Percentiles rank a stretch among this genome's conserved stretches.
Evolutionary conservation across 2,888 invertebrate genomes (phyloP).

Genomic region (Thumatha senex): DNA sequence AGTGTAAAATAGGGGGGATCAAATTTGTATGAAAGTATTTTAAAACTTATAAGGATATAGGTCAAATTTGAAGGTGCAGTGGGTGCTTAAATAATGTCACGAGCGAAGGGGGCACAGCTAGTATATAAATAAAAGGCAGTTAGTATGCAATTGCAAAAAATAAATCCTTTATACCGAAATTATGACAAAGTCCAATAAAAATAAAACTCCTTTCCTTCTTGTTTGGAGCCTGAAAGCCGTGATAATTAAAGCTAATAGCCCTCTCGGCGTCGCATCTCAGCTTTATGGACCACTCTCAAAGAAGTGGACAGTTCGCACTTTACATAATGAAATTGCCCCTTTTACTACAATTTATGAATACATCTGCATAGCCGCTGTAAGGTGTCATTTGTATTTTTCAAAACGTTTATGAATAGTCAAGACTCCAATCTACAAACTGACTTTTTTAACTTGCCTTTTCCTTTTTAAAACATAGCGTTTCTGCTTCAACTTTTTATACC

Average conservation of each 20-base stretch:
- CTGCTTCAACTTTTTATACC: too few species aligned
- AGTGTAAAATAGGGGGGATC: too few species aligned
- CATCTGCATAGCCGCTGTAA: neutral
- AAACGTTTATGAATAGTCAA: conserved; percentile 3
- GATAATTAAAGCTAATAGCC: conserved; percentile 13
- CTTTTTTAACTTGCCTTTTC: neutral
- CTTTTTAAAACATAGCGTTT: too few species aligned
- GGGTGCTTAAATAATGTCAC: too few species aligned
- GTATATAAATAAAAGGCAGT: too few species aligned
- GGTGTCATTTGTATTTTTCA: neutral
- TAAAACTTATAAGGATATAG: too few species aligned
- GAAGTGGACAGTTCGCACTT: conserved; percentile 7
- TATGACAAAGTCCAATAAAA: too few species aligned
- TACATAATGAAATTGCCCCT: conserved; percentile 8
- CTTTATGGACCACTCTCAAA: conserved; percentile 7
- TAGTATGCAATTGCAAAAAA: too few species aligned
- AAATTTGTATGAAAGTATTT: too few species aligned
- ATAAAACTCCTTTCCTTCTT: neutral
- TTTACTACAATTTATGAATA: conserved; percentile 1
- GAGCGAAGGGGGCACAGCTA: too few species aligned
- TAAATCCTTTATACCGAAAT: neutral
- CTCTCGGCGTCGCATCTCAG: conserved; percentile 5
- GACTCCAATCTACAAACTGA: neutral
- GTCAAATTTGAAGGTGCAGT: too few species aligned
- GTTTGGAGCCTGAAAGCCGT: conserved; percentile 7